Conservation (phyloP, 2,797 vertebrate genomes). For the Pelochelys cantorii region DNA sequence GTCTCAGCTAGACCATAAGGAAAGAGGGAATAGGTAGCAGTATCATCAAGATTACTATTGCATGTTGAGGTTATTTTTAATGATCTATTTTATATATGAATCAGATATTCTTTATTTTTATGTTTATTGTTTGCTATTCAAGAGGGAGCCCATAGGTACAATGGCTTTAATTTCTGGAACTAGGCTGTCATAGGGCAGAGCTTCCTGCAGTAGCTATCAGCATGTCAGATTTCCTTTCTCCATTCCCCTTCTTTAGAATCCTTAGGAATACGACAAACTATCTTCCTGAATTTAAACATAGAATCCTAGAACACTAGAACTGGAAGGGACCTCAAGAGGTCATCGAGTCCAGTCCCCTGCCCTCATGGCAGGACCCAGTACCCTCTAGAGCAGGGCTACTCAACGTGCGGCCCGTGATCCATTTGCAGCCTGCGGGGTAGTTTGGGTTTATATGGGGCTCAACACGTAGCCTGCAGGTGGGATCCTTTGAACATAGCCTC, state of each 20-base stretch:
- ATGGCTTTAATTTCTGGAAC: not conserved
- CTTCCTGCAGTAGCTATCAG: not conserved
- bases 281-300: not conserved
- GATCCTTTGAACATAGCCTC: too few species aligned
- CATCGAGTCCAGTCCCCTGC: too few species aligned
- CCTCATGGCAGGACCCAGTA: too few species aligned
- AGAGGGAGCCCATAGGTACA: not conserved
- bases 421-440: too few species aligned
- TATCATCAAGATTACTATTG: not conserved
- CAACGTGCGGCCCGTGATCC: too few species aligned
- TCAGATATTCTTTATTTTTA: not conserved
- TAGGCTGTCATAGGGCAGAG: not conserved
- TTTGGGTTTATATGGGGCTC: too few species aligned
- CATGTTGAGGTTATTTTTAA: not conserved
- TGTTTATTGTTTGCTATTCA: not conserved
- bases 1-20: constrained; percentile 39
- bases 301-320: too few species aligned
- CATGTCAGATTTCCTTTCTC: not conserved
- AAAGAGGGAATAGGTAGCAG: not conserved
- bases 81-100: too few species aligned
- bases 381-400: too few species aligned
- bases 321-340: too few species aligned
- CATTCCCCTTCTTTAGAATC: not conserved
- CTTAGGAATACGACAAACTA: not conserved
- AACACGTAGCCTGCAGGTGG: too few species aligned